phyloP scores from a whole-genome alignment of 1,140 invertebrate genomes.

The Venturia canescens region DNA sequence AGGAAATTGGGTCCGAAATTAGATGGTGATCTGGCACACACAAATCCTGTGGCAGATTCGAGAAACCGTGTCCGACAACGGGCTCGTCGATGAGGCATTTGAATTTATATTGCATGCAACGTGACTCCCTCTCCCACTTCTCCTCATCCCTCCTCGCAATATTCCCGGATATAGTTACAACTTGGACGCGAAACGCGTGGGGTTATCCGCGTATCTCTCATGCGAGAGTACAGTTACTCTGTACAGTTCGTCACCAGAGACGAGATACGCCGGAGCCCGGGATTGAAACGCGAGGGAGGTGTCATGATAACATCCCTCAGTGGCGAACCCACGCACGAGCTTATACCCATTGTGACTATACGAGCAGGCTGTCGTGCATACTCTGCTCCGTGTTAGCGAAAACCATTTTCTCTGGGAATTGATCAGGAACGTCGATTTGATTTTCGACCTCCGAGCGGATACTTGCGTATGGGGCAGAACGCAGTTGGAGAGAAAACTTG shows the following conservation, averaged over 20 bases:
- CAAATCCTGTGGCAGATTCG: slow-evolving; percentile 22
- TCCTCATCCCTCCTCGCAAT: background rate
- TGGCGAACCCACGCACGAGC: background rate
- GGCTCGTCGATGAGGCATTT: slow-evolving; percentile 44
- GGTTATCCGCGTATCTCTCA: background rate
- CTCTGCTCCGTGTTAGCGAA: too few relatives aligned
- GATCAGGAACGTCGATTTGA: too few relatives aligned
- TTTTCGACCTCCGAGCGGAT: too few relatives aligned
- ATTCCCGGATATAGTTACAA: slow-evolving; percentile 5
- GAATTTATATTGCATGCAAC: slow-evolving; percentile 51
- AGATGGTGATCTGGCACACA: slow-evolving; percentile 21
- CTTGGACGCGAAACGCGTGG: background rate
- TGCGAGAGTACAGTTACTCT: background rate
- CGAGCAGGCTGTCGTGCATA: background rate
- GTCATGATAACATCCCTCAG: slow-evolving; percentile 30
- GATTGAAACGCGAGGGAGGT: slow-evolving; percentile 38
- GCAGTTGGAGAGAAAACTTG: too few relatives aligned
- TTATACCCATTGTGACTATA: slow-evolving; percentile 25
- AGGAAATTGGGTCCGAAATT: slow-evolving; percentile 29
- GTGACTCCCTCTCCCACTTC: background rate
- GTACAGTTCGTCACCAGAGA: slow-evolving; percentile 22
- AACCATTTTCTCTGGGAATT: too few relatives aligned
- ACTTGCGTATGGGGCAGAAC: too few relatives aligned
- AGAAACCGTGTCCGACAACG: background rate
- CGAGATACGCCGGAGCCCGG: slow-evolving; percentile 4